Conservation (phyloP, 92 coral and sea anemone species). For the Zoanthus solanderi region DNA sequence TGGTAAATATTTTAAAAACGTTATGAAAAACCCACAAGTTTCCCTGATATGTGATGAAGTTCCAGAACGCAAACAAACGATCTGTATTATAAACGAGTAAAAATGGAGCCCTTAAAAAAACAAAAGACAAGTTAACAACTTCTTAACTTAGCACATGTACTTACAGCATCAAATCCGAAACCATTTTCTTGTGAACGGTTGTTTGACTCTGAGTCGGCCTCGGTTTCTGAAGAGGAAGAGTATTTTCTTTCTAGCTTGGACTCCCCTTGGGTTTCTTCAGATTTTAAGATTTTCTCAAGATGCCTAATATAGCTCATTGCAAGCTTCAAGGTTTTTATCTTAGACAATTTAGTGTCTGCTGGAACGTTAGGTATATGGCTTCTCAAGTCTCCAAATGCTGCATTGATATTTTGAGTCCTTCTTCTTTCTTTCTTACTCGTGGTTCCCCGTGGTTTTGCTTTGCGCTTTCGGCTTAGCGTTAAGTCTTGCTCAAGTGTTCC, state of each 20-base stretch:
- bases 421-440: constrained; percentile 91
- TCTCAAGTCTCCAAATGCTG: constrained; percentile 97
- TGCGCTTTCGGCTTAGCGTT: constrained; percentile 68
- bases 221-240: constrained; percentile 46
- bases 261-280: constrained; percentile 59
- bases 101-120: neutral
- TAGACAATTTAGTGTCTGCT: constrained; percentile 97
- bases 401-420: constrained; percentile 95
- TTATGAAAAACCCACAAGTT: neutral
- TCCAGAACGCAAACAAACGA: constrained; percentile 6
- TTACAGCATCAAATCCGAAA: constrained; percentile 51
- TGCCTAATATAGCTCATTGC: constrained; percentile 99
- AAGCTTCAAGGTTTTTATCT: constrained; percentile 96
- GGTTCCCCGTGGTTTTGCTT: constrained; percentile 67
- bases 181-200: constrained; percentile 42
- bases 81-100: neutral
- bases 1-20: neutral
- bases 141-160: constrained; percentile 19
- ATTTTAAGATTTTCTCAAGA: constrained; percentile 86
- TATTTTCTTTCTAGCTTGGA: constrained; percentile 28
- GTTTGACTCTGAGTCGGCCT: constrained; percentile 11
- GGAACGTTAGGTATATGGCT: constrained; percentile 99
- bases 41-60: neutral
- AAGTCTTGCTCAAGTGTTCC: constrained; percentile 42
- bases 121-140: neutral